Conservation (phyloP, 92 coral and sea anemone species). For the Zoanthus sociatus region DNA sequence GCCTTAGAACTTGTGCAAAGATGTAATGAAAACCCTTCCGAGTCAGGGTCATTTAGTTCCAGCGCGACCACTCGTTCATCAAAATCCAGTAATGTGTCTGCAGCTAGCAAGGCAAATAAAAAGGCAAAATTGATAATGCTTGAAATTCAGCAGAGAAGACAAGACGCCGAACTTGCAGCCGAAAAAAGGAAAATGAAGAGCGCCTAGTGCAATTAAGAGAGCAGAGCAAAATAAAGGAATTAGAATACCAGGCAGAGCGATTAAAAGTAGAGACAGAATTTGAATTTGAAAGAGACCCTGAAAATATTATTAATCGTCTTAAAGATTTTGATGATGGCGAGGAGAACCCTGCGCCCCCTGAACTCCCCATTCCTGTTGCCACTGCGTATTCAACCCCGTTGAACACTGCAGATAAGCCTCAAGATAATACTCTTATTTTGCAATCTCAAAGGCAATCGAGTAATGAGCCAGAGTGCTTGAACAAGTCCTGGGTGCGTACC, state of each 20-base stretch:
- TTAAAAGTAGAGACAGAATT: background rate
- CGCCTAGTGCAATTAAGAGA: slow-evolving; percentile 26
- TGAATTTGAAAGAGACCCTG: no score
- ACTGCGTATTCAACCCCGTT: background rate
- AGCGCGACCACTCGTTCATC: background rate
- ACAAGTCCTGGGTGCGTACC: slow-evolving; percentile 23
- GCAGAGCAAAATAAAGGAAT: slow-evolving; percentile 32
- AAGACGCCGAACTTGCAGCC: slow-evolving; percentile 7
- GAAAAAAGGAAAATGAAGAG: slow-evolving; percentile 21
- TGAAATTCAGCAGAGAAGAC: slow-evolving; percentile 14
- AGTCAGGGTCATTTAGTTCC: background rate
- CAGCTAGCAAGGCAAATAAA: slow-evolving; percentile 31
- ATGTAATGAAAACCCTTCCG: background rate
- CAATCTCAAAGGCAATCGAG: background rate
- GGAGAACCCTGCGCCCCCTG: background rate
- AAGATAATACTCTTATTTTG: background rate
- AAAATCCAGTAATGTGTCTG: background rate
- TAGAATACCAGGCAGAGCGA: slow-evolving; percentile 62
- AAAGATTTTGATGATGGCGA: slow-evolving; percentile 16
- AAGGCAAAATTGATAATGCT: slow-evolving; percentile 13
- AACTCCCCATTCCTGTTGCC: background rate
- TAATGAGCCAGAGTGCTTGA: slow-evolving; percentile 6
- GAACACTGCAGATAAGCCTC: background rate
- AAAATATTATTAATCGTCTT: slow-evolving; percentile 25
- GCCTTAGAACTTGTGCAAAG: background rate